phyloP scores from a whole-genome alignment of 1,140 invertebrate genomes.

The Asobara japonica region DNA sequence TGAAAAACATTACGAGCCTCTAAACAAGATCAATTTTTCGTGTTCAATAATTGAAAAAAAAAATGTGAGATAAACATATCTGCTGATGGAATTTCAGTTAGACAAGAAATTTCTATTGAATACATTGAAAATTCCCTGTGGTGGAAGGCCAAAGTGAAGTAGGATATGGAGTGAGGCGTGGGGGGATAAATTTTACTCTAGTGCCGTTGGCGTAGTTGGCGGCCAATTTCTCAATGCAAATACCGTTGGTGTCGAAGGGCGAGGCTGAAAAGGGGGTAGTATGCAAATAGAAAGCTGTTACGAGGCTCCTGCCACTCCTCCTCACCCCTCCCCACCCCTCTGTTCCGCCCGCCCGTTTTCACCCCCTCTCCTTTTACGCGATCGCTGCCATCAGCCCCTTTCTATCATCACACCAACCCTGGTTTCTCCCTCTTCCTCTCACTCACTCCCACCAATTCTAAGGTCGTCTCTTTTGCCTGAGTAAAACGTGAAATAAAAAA shows the following conservation, averaged over 20 bases:
- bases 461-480: neutral
- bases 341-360: constrained; percentile 13
- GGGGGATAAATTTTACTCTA: constrained; percentile 29
- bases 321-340: neutral
- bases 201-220: constrained; percentile 48
- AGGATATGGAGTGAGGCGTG: constrained; percentile 33
- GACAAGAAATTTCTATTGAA: constrained; percentile 14
- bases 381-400: neutral
- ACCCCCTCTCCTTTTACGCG: constrained; percentile 2
- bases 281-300: constrained; percentile 68
- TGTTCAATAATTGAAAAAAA: no score
- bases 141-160: constrained; percentile 7
- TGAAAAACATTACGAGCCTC: no score
- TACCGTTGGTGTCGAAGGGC: constrained; percentile 60
- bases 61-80: no score
- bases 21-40: no score
- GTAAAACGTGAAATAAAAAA: neutral
- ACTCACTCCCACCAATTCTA: neutral
- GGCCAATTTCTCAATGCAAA: constrained; percentile 68
- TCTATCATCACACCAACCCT: constrained; percentile 32
- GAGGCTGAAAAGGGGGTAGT: constrained; percentile 56
- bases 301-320: constrained; percentile 44
- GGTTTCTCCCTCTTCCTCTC: constrained; percentile 2
- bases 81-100: neutral
- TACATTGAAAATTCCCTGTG: neutral